These are phyloP conservation scores for Psococerastis gibbosa DNA, from an alignment of 2,888 invertebrate genomes.

Conservation along the genomic window DNA sequence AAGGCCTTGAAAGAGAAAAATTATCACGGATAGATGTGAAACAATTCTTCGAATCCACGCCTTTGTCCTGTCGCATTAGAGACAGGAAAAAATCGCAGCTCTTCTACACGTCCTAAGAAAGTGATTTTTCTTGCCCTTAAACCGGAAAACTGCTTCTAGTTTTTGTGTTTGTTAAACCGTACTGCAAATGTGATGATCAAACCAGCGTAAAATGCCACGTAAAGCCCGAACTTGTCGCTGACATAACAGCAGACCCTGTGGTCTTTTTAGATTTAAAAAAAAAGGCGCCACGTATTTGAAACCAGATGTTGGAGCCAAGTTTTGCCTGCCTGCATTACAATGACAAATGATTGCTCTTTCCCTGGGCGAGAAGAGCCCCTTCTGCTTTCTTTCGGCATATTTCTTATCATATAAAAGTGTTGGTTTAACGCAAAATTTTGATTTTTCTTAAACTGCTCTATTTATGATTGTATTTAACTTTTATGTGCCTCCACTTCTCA, in stretches of 20 bases:
- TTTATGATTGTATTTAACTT: too few relatives aligned
- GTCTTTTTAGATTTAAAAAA: too few relatives aligned
- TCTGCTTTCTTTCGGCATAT: too few relatives aligned
- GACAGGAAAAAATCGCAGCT: not conserved
- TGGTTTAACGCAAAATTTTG: too few relatives aligned
- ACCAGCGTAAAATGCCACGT: too few relatives aligned
- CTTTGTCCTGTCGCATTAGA: not conserved
- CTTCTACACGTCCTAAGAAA: conserved; percentile 1
- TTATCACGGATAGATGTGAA: not conserved
- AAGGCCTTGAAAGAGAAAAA: too few relatives aligned
- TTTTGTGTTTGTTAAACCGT: conserved; percentile 4
- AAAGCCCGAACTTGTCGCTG: too few relatives aligned
- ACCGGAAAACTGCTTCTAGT: conserved; percentile 5
- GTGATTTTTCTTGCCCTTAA: conserved; percentile 10
- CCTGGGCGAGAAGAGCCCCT: too few relatives aligned
- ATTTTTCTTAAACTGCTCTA: too few relatives aligned
- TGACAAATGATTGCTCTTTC: conserved; percentile 10
- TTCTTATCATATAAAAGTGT: too few relatives aligned
- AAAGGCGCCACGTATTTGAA: conserved; percentile 5
- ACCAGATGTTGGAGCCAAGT: conserved; percentile 9
- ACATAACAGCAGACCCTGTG: too few relatives aligned
- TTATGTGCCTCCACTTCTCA: too few relatives aligned
- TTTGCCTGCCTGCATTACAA: conserved; percentile 2
- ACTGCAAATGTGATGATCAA: conserved; percentile 10
- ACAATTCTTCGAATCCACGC: not conserved